Evolutionary conservation across 2,113 vertebrate species (phyloP), one percentile per base, ranked within the genome.

Genomic region (Phylloscopus trochiloides): DNA sequence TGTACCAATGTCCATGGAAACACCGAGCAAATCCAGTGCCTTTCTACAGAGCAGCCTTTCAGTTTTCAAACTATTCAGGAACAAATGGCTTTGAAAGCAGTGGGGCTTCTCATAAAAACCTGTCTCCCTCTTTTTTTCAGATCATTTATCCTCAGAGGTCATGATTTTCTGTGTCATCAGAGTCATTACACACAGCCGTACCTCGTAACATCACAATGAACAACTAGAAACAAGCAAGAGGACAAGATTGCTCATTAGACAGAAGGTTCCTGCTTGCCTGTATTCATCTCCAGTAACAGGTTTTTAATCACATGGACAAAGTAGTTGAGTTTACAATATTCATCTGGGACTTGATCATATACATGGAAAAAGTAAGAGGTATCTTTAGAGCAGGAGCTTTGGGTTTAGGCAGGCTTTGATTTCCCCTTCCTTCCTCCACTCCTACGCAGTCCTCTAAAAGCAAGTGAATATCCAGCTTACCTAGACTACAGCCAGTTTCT

Each of bases 391-490:
- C 55, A 71, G 51, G 45, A 94, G 79, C 75, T 92, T 67, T 74
- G 40, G 59, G 31, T 92, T 88, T 65, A 96, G 75, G 82, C 1
- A 1, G 65, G 32, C 86, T 95, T 93, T 93, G 88, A 95, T 94
- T 92, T 93, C 65, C 75, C 31, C 61, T 94, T 96, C 90, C 88
- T 97, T 95, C 93, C 95, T 95, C 55, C 52, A 92, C 93, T 90
- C 94, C 93, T 79, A 95, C 90, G 0, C 94, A 94, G 61, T 21
- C 22, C 55, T 77, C 90, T 85, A 79, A 92, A 94, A 86, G 42
- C 94, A 96, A 97, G 88, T 50, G 93, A 96, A 96, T 94, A 96
- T 81, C 93, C 94, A 97, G 96, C 92, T 92, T 68, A 76, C 52
- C 65, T 51, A 87, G 59, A 71, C 59, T 78, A 80, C 62, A 90